phyloP scores from a whole-genome alignment of 1,140 invertebrate species.

The Tigriopus japonicus region DNA sequence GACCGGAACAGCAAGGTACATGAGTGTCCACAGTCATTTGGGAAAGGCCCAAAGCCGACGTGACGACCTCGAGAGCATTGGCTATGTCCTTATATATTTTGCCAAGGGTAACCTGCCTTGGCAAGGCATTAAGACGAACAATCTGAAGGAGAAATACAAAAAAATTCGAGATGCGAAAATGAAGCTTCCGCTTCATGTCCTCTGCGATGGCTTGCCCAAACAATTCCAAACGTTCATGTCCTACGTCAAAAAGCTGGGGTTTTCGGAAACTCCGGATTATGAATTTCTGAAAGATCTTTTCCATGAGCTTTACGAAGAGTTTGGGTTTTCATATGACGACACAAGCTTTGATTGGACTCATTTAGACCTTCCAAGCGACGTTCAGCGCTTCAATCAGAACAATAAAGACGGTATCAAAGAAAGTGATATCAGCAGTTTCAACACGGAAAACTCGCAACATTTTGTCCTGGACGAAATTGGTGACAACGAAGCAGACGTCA shows the following conservation, averaged over 20 bases:
- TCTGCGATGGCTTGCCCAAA: conserved; percentile 6
- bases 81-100: conserved; percentile 40
- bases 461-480: neutral
- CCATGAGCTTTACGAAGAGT: conserved; percentile 1
- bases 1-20: conserved; percentile 39
- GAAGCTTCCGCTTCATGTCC: neutral
- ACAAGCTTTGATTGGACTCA: conserved; percentile 4
- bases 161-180: conserved; percentile 11
- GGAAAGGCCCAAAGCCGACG: conserved; percentile 38
- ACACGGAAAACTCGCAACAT: neutral
- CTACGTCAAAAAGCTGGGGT: neutral
- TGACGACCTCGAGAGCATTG: conserved; percentile 39
- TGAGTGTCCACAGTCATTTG: conserved; percentile 42
- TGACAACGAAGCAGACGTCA: neutral
- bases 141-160: conserved; percentile 10
- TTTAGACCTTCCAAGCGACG: neutral
- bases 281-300: conserved; percentile 9
- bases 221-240: conserved; percentile 1
- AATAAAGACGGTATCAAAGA: neutral
- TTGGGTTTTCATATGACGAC: neutral
- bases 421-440: neutral
- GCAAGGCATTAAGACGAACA: conserved; percentile 28
- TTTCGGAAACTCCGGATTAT: conserved; percentile 4
- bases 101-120: conserved; percentile 33
- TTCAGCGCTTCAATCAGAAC: neutral